Conservation (phyloP, 2,113 vertebrate genomes). For the Peromyscus leucopus region DNA sequence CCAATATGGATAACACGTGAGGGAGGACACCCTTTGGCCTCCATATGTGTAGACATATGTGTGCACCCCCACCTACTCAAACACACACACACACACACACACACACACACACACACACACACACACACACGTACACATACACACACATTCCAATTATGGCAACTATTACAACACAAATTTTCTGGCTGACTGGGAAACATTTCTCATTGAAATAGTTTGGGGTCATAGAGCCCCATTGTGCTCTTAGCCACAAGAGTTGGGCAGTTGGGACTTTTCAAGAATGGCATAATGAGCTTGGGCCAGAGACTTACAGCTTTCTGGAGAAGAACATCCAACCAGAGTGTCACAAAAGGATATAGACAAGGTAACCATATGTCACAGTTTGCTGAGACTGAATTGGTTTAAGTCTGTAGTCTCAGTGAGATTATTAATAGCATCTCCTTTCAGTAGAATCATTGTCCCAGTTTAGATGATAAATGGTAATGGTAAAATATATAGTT, state of each 20-base stretch:
- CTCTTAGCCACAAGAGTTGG: neutral
- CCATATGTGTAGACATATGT: neutral
- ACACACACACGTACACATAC: neutral
- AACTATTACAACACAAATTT: neutral
- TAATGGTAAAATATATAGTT: slow-evolving; percentile 8
- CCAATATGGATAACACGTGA: neutral
- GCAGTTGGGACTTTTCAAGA: neutral
- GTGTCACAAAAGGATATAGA: neutral
- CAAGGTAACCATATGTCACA: neutral
- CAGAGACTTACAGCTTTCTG: neutral
- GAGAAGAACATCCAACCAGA: neutral
- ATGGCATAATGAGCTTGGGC: neutral
- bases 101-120: neutral
- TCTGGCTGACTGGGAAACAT: neutral
- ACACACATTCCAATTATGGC: neutral
- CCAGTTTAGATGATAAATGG: slow-evolving; percentile 30
- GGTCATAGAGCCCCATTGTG: neutral
- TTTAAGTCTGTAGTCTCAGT: slow-evolving; percentile 27
- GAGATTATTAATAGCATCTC: slow-evolving; percentile 19
- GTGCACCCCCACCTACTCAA: neutral
- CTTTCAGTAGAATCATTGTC: neutral
- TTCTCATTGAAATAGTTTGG: neutral
- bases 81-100: neutral
- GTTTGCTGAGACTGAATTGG: neutral
- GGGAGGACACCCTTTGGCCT: neutral